Evolutionary conservation across 2,888 invertebrate genomes (phyloP).

Genomic region (Chloroclystis v-ata): DNA sequence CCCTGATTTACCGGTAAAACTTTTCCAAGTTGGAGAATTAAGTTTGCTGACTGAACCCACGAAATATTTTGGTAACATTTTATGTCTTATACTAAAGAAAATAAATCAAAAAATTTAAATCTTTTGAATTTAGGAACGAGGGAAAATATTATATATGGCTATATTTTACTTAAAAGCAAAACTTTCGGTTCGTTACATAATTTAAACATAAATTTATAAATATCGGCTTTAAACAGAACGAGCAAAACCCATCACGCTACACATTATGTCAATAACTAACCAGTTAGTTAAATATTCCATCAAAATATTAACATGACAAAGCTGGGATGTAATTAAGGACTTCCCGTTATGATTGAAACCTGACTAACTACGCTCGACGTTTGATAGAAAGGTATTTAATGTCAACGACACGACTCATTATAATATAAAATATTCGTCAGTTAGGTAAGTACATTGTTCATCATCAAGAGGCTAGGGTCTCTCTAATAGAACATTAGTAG

Average conservation of each 20-base stretch:
- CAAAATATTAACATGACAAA: conserved; percentile 15
- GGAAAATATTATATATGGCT: too few relatives aligned
- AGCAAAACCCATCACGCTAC: too few relatives aligned
- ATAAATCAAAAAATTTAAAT: too few relatives aligned
- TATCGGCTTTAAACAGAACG: too few relatives aligned
- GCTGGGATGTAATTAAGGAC: conserved; percentile 12
- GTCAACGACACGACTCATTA: background rate
- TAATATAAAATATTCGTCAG: background rate
- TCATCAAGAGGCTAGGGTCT: too few relatives aligned
- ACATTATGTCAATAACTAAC: background rate
- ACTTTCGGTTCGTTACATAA: too few relatives aligned
- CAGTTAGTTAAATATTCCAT: conserved; percentile 6
- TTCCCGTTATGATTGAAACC: conserved; percentile 15
- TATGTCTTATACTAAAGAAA: too few relatives aligned
- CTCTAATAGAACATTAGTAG: too few relatives aligned
- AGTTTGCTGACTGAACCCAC: background rate
- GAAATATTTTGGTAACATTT: background rate
- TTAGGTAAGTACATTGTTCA: too few relatives aligned
- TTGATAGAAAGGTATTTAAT: conserved; percentile 1
- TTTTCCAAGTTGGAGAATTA: background rate
- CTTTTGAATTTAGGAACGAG: too few relatives aligned
- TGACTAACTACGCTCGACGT: conserved; percentile 12
- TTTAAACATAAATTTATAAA: too few relatives aligned
- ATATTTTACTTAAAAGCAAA: too few relatives aligned
- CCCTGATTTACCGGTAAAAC: conserved; percentile 5